These are phyloP conservation scores for Sardina pilchardus DNA, from an alignment of 2,113 vertebrate species.

Conservation along the genomic window DNA sequence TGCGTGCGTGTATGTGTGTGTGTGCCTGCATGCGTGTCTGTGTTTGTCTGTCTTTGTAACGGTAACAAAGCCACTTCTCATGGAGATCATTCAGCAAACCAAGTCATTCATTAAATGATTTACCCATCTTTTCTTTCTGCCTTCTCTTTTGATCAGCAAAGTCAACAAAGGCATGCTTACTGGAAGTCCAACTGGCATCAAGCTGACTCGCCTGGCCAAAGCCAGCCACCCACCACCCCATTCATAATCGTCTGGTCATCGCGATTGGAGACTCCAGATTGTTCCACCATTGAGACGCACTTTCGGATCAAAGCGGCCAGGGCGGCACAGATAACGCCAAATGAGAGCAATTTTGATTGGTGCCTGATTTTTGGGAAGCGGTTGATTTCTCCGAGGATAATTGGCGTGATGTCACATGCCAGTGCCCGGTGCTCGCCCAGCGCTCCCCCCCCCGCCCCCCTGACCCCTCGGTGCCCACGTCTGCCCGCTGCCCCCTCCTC, in stretches of 20 bases:
- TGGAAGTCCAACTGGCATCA: slow-evolving; percentile 20
- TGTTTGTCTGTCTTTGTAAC: neutral
- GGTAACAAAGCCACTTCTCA: slow-evolving; percentile 2
- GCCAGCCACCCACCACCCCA: slow-evolving; percentile 13
- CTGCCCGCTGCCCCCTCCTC: neutral
- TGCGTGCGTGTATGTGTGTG: neutral
- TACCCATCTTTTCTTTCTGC: neutral
- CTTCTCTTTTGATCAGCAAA: neutral
- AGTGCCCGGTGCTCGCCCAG: slow-evolving; percentile 4
- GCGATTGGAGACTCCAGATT: slow-evolving; percentile 44
- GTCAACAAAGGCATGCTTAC: slow-evolving; percentile 8
- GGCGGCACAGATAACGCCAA: slow-evolving; percentile 46
- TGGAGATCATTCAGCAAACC: neutral
- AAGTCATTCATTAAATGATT: neutral
- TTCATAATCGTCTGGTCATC: slow-evolving; percentile 52
- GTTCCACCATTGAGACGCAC: slow-evolving; percentile 34
- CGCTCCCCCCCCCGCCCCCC: slow-evolving; percentile 21
- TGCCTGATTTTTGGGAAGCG: slow-evolving; percentile 43
- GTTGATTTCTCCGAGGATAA: slow-evolving; percentile 54
- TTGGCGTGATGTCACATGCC: slow-evolving; percentile 49
- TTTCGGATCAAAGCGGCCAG: slow-evolving; percentile 48
- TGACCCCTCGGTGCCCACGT: slow-evolving; percentile 4
- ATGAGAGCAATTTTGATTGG: slow-evolving; percentile 52
- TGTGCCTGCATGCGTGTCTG: neutral
- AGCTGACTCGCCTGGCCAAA: neutral